Base-by-base conservation (phyloP, 2,888 invertebrate species). In the Cetonia aurata region DNA sequence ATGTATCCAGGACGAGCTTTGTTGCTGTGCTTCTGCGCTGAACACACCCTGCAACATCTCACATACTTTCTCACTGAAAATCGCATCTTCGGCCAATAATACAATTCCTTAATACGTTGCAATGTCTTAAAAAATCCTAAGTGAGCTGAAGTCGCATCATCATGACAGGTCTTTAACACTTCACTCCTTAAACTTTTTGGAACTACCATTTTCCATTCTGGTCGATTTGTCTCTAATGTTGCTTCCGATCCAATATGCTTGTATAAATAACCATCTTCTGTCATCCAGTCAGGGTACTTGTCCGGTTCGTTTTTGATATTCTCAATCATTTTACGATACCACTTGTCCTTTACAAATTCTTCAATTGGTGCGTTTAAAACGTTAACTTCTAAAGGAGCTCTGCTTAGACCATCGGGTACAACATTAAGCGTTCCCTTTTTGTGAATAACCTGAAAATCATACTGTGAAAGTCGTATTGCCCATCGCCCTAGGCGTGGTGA, bases 371-470 rank as follows among this genome's bases (percentile, higher is more conserved):
- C 2, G 1, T 1, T 44, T 6, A 44, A 44, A 2, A 44, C 6
- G 6, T 44, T 13, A 2, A 44, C 50, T 50, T 50, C n/a, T 50
- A 50, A 17, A 15, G 50, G 50, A 6, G 60, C n/a, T 37, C 69
- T 10, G 12, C 60, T 60, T 12, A 73, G 31, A 10, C 67, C 59
- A 65, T 71, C 65, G 6, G 69, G 53, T 8, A 65, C 52, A 6
- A 69, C 19, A 48, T 71, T 69, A 1, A n/a, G 13, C 4, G 31
- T 71, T 10, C 70, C 72, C 41, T 71, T 72, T 0, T 70, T 19
- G 19, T 72, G 72, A 3, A 44, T 33, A 2, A 74, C 68, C 0
- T 71, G 67, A 44, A 72, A 67, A 57, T 71, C 56, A 42, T 67
- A 72, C 13, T 74, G 71, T 33, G 71, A 69, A 0, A 71, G 52